Percentiles rank a stretch among this genome's conserved stretches.
Conservation (phyloP, 2,113 vertebrate species). For the Furnarius figulus region DNA sequence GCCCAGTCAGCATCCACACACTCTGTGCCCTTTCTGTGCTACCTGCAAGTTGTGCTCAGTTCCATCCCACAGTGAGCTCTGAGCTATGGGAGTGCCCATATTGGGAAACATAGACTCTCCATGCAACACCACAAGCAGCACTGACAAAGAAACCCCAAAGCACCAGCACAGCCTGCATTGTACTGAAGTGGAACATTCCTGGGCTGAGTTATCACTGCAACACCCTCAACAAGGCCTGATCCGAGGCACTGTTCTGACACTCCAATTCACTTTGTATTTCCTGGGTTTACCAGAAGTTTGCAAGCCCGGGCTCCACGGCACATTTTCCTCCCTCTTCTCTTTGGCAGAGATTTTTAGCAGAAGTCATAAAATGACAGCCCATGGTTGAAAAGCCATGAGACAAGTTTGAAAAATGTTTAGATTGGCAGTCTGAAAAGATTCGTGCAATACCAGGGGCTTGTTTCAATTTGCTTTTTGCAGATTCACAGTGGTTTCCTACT, state of each 20-base stretch:
- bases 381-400: not conserved
- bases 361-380: not conserved
- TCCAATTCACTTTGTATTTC: not conserved
- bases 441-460: not conserved
- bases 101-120: rapidly evolving
- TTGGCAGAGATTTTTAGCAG: not conserved
- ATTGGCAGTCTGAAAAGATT: not conserved
- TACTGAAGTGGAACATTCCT: rapidly evolving
- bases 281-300: not conserved
- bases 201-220: not conserved
- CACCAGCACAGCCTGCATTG: rapidly evolving
- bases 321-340: not conserved
- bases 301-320: not conserved
- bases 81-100: rapidly evolving
- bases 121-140: not conserved
- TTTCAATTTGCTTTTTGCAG: slow-evolving; percentile 33
- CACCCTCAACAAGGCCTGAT: no score
- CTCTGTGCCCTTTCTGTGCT: not conserved
- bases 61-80: rapidly evolving
- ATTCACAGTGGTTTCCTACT: not conserved
- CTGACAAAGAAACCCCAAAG: no score
- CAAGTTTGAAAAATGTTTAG: not conserved
- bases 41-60: not conserved
- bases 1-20: rapidly evolving
- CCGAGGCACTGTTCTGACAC: rapidly evolving